Base-by-base conservation (phyloP, 2,797 vertebrate species). In the Pangasius djambal region DNA sequence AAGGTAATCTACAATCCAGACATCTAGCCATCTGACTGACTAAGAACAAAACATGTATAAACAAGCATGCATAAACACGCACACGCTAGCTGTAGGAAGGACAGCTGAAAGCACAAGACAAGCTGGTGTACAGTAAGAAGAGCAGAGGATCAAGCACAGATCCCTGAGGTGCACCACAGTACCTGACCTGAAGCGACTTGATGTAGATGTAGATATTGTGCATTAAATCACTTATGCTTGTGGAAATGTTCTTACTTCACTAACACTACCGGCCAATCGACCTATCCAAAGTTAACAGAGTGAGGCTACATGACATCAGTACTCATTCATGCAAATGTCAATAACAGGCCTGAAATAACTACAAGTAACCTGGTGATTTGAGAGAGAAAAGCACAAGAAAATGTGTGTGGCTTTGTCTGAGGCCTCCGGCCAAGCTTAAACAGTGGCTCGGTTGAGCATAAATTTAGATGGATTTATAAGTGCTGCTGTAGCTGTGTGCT, bases 281-380 rank as follows among this genome's bases (percentile, higher is more conserved):
- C 40, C 6, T n/a, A 9, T 83, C 22, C n/a, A 28, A 63, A 18
- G 65, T 28, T 8, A 72, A 74, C 81, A 83, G 5, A 28, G 22
- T 16, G 0, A 83, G 59, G 40, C 15, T 48, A 65, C 37, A 77
- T 52, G 40, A 77, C 44, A 55, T 85, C 63, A 77, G 59, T 20
- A 52, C 22, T 50, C 20, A 52, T n/a, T 44, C 25, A 57, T 55
- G 20, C 69, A 84, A 34, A 87, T 48, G 9, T 79, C 34, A 78
- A 20, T 59, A 87, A 79, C 50, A 84, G 57, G 40, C 40, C 82
- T 85, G 44, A 85, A 84, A 83, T 63, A 83, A 83, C 57, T 63
- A 12, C 25, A 83, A 83, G 82, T 61, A 48, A 65, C 28, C 63
- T 85, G 83, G 83, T 85, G 63, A 44, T 67, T 55, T 83, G 44